Evolutionary conservation across 2,113 vertebrate genomes (phyloP).

Genomic region (Microcebus jonahi): DNA sequence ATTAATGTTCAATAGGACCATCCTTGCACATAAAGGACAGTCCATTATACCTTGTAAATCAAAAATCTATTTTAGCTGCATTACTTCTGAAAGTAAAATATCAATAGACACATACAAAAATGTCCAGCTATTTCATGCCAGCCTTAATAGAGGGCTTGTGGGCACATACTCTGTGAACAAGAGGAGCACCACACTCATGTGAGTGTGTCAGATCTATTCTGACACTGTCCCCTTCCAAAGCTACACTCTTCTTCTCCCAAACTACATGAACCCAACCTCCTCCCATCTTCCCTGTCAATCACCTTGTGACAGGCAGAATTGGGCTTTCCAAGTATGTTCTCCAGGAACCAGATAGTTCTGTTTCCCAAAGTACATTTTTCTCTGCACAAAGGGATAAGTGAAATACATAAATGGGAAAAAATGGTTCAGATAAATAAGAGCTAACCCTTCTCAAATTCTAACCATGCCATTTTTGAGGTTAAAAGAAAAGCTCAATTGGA

Average conservation of each 20-base stretch:
- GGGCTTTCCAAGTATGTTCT: not conserved
- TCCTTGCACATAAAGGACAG: not conserved
- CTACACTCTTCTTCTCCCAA: not conserved
- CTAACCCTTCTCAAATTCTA: constrained; percentile 66
- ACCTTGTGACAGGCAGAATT: not conserved
- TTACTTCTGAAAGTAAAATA: constrained; percentile 15
- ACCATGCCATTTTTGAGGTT: constrained; percentile 73
- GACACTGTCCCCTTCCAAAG: not conserved
- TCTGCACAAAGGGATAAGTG: constrained; percentile 41
- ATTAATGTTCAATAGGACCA: not conserved
- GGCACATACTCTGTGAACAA: not conserved
- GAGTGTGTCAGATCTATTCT: not conserved
- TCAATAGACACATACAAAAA: not conserved
- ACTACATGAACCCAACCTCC: not conserved
- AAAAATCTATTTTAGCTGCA: constrained; percentile 18
- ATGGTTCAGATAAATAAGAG: constrained; percentile 59
- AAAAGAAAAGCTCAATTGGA: constrained; percentile 51
- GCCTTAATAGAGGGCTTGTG: not conserved
- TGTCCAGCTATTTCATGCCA: not conserved
- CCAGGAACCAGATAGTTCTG: not conserved
- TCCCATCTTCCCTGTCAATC: not conserved
- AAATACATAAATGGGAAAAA: constrained; percentile 64
- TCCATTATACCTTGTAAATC: not conserved
- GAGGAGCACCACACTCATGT: not conserved
- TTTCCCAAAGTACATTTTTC: constrained; percentile 53